Conservation (phyloP, 92 coral and sea anemone species). For the Desmophyllum pertusum region DNA sequence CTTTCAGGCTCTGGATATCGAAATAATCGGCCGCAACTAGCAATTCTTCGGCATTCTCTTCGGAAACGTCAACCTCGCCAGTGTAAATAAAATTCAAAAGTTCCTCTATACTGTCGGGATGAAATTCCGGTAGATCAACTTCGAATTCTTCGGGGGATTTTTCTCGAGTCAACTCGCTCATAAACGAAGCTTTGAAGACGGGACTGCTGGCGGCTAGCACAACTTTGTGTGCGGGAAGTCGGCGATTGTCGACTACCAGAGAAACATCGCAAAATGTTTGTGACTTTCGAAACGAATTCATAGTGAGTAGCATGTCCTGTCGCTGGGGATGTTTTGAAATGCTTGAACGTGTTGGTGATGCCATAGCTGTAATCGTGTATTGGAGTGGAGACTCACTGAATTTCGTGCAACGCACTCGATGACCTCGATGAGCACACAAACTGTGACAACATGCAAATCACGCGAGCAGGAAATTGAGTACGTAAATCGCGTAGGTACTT, state of each 20-base stretch:
- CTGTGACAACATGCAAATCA: no score
- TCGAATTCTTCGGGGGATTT: neutral
- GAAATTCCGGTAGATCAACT: slow-evolving; percentile 17
- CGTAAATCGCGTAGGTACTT: no score
- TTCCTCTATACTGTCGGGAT: slow-evolving; percentile 9
- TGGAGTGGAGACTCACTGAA: neutral
- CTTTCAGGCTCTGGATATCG: slow-evolving; percentile 17
- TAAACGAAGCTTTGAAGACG: slow-evolving; percentile 15
- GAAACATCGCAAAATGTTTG: slow-evolving; percentile 37
- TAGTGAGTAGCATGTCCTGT: slow-evolving; percentile 14
- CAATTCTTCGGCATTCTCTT: slow-evolving; percentile 11
- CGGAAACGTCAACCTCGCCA: slow-evolving; percentile 30
- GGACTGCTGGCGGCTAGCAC: slow-evolving; percentile 32
- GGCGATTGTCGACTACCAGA: slow-evolving; percentile 11
- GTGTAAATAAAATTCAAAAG: slow-evolving; percentile 37
- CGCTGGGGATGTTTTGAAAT: neutral
- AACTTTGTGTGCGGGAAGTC: slow-evolving; percentile 29
- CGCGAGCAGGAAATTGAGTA: neutral
- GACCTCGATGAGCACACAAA: neutral
- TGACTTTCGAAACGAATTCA: slow-evolving; percentile 36
- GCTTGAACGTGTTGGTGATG: neutral
- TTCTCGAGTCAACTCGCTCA: slow-evolving; percentile 21
- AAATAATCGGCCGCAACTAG: slow-evolving; percentile 22
- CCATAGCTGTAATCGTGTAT: neutral
- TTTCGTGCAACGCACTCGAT: neutral